Conservation (phyloP, 2,113 vertebrate species). For the Calyptommatus sinebrachiatus region DNA sequence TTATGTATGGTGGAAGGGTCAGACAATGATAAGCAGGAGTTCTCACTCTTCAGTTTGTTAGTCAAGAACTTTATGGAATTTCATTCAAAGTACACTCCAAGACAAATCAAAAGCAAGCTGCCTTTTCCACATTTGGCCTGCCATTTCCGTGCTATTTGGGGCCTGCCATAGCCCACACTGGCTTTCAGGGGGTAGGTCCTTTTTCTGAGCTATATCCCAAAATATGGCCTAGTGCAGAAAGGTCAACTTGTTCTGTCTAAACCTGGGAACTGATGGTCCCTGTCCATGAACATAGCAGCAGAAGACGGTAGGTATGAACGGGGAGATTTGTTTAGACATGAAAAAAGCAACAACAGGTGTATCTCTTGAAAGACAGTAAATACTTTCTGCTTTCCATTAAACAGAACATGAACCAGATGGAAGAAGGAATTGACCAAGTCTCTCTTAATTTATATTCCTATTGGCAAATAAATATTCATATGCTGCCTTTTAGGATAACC, state of each 20-base stretch:
- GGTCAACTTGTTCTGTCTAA: too few relatives aligned
- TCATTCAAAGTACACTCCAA: neutral
- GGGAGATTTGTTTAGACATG: neutral
- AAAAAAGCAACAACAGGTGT: neutral
- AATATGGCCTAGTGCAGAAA: too few relatives aligned
- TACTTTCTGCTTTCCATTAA: neutral
- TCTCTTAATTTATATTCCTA: neutral
- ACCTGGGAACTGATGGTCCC: neutral
- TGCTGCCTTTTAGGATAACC: neutral
- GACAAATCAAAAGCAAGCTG: neutral
- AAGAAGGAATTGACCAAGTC: neutral
- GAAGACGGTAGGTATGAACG: neutral
- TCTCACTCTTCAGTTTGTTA: too few relatives aligned
- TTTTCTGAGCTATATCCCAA: too few relatives aligned
- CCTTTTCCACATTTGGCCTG: neutral
- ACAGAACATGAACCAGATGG: neutral
- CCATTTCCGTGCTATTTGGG: too few relatives aligned
- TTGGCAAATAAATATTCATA: neutral
- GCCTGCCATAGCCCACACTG: too few relatives aligned
- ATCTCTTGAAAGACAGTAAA: too few relatives aligned
- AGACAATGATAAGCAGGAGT: neutral
- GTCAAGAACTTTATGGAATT: neutral
- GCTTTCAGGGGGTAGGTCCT: too few relatives aligned
- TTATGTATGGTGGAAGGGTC: neutral
- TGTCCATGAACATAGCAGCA: neutral